These are phyloP conservation scores for Calliphora vomitoria DNA, from an alignment of 2,888 invertebrate genomes.

Conservation along the genomic window DNA sequence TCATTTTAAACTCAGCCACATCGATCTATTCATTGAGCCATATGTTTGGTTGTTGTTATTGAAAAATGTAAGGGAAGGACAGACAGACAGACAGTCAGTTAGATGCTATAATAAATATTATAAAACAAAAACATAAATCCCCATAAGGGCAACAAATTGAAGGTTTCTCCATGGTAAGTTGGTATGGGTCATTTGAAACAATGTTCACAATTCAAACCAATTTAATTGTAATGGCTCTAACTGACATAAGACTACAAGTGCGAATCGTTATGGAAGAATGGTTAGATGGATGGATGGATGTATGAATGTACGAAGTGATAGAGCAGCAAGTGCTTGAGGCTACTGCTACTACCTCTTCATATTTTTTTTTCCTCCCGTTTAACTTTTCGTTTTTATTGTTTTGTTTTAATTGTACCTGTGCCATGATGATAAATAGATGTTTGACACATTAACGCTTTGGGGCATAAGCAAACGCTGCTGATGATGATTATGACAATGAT, in stretches of 20 bases:
- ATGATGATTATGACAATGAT: slow-evolving; percentile 55
- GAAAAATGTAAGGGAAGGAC: neutral
- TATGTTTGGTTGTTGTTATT: slow-evolving; percentile 2
- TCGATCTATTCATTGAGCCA: slow-evolving; percentile 25
- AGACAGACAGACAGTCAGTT: neutral
- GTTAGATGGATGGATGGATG: slow-evolving; percentile 6
- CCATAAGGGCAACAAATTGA: slow-evolving; percentile 53
- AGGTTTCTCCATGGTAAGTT: slow-evolving; percentile 41
- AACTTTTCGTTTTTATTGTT: slow-evolving; percentile 3
- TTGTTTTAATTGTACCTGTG: slow-evolving; percentile 62
- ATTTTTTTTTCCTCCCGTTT: slow-evolving; percentile 23
- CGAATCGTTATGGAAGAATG: neutral
- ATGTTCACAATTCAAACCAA: slow-evolving; percentile 52
- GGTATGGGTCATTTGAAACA: slow-evolving; percentile 58
- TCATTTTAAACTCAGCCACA: slow-evolving; percentile 27
- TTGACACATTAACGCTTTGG: slow-evolving; percentile 64
- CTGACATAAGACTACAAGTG: slow-evolving; percentile 23
- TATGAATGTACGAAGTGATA: neutral
- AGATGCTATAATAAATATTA: slow-evolving; percentile 31
- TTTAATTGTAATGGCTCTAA: slow-evolving; percentile 62
- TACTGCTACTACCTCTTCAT: slow-evolving; percentile 37
- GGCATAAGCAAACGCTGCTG: slow-evolving; percentile 20
- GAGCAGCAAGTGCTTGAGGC: slow-evolving; percentile 28
- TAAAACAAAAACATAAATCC: slow-evolving; percentile 24
- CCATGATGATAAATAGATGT: slow-evolving; percentile 66